phyloP scores from a whole-genome alignment of 92 coral and sea anemone genomes.

The Porites lobata region DNA sequence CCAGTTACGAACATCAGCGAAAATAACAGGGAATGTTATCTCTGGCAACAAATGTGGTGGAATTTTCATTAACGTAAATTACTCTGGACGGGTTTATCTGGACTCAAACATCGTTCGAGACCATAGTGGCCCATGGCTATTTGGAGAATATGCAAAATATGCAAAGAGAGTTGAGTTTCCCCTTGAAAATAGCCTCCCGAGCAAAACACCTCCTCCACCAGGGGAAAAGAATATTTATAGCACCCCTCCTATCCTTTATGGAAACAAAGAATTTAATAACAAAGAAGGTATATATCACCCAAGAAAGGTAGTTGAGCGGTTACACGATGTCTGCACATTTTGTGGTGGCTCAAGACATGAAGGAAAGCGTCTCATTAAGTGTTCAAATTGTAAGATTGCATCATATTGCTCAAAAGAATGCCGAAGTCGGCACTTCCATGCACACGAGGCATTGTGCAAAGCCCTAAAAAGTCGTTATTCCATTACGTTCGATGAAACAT shows the following conservation, averaged over 20 bases:
- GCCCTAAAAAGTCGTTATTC: constrained; percentile 41
- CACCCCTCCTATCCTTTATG: constrained; percentile 19
- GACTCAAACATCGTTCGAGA: constrained; percentile 50
- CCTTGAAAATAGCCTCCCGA: neutral
- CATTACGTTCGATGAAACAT: constrained; percentile 40
- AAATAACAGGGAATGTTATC: neutral
- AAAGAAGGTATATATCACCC: neutral
- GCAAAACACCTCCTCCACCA: neutral
- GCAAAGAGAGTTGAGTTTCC: neutral
- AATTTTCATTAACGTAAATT: too few relatives aligned
- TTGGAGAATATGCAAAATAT: too few relatives aligned
- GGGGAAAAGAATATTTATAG: neutral
- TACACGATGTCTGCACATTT: constrained; percentile 28
- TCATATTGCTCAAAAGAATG: too few relatives aligned
- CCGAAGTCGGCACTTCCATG: too few relatives aligned
- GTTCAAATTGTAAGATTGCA: constrained; percentile 44
- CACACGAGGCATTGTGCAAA: constrained; percentile 39
- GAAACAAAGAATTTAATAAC: constrained; percentile 46
- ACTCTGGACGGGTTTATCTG: neutral
- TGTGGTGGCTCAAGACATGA: constrained; percentile 22
- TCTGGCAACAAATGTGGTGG: too few relatives aligned
- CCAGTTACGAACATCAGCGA: constrained; percentile 36
- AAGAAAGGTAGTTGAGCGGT: constrained; percentile 7
- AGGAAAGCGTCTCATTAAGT: constrained; percentile 13
- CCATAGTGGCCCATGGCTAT: constrained; percentile 31